Percentiles rank a stretch among this genome's conserved stretches.
These are phyloP conservation scores for Anguilla anguilla DNA, from an alignment of 2,797 vertebrate species.

Conservation along the genomic window DNA sequence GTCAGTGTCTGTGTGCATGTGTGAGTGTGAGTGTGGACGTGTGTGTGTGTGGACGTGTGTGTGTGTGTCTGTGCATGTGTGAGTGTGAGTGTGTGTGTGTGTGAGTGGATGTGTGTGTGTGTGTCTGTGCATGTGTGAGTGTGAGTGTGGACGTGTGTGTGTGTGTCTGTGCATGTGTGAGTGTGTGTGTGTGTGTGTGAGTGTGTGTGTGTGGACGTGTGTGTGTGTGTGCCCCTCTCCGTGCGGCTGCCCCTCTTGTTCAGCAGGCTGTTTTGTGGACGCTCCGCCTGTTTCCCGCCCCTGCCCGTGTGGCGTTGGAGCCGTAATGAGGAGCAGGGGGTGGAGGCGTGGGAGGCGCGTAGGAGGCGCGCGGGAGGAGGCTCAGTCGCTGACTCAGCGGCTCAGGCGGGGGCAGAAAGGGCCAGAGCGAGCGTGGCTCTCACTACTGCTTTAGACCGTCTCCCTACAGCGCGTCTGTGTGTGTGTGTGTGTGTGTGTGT, in stretches of 20 bases:
- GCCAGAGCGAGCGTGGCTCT: conserved; percentile 16
- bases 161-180: no score
- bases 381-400: conserved; percentile 29
- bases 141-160: no score
- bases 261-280: conserved; percentile 28
- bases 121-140: no score
- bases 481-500: conserved; percentile 1
- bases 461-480: background rate
- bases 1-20: no score
- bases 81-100: background rate
- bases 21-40: no score
- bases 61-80: conserved; percentile 23
- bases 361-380: conserved; percentile 12
- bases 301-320: conserved; percentile 24
- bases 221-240: background rate
- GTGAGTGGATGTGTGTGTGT: no score
- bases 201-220: conserved; percentile 4
- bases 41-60: no score
- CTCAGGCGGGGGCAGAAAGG: conserved; percentile 6
- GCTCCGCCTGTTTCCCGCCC: conserved; percentile 18
- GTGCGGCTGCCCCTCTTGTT: background rate
- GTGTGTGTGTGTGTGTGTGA: no score
- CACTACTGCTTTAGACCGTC: background rate
- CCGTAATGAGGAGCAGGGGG: conserved; percentile 31
- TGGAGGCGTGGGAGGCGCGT: background rate